Evolutionary conservation across 2,797 vertebrate genomes (phyloP), one percentile per base, ranked within the genome.

Genomic region (Catharus ustulatus): DNA sequence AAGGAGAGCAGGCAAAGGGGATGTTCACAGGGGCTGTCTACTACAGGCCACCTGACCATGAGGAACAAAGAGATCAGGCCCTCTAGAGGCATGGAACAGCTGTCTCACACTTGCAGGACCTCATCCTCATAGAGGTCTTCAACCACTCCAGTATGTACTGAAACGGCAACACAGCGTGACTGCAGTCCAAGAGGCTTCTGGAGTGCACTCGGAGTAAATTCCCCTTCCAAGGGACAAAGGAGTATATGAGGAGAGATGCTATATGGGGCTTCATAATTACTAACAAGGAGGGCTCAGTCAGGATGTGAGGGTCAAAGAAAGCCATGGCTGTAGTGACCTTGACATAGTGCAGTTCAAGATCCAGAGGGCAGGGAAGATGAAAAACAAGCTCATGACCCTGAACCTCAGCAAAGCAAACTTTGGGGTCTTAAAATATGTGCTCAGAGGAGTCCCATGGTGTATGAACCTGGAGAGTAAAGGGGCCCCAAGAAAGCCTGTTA

Each of bases 281-380:
- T 23, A 57, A 14, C 18, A 63, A 40, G 8, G 13, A 80, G 26
- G 6, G 5, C 9, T 74, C 36, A 59, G 62, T 14, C 0, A 0
- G 30, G 27, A 67, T 61, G 27, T 32, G 24, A 89, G 34, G 5
- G 42, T 79, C 52, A 61, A 34, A 86, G 36, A 13, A 61, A 69
- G 19, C 11, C 30, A 61, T n/a, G n/a, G 32, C 34, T 80, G 32
- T 34, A 79, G 32, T 17, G 19, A 76, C 34, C 38, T 58, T 66
- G 21, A 75, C n/a, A 71, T 9, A 5, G 21, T 11, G 8, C 16
- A 80, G 30, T 38, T 46, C 0, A 5, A 67, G n/a, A 80, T 38
- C 46, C 45, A 38, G n/a, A 87, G 9, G 14, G 18, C 29, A 79
- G 13, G 23, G 6, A 74, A 36, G 36, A 59, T 1, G 4, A 68